Conservation (phyloP, 2,113 vertebrate genomes). For the Mola mola region DNA sequence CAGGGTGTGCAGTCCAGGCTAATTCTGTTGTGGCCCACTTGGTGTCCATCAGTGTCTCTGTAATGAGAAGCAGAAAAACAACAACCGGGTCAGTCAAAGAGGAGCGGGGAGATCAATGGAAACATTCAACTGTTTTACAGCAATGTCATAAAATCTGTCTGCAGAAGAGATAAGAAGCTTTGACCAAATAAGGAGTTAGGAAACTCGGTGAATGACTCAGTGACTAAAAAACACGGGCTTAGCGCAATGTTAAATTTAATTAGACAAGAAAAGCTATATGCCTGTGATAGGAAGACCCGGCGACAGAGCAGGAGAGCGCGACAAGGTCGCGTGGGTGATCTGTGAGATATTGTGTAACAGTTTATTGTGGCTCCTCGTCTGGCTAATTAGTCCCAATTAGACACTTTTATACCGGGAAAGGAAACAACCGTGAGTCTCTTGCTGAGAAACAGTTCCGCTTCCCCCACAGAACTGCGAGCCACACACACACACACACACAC, state of each 20-base stretch:
- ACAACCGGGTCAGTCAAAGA: conserved; percentile 53
- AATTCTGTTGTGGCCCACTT: conserved; percentile 97
- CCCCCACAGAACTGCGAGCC: conserved; percentile 33
- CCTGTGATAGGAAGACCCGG: conserved; percentile 12
- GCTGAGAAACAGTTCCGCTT: conserved; percentile 47
- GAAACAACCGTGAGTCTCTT: conserved; percentile 55
- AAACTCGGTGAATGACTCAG: conserved; percentile 25
- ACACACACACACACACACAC: conserved; percentile 32
- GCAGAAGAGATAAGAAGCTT: conserved; percentile 30
- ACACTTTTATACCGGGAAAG: conserved; percentile 52
- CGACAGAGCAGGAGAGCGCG: conserved; percentile 3
- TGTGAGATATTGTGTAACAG: conserved; percentile 53
- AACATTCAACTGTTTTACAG: conserved; percentile 58
- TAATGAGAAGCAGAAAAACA: conserved; percentile 56
- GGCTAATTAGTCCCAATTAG: conserved; percentile 77
- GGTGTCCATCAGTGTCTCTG: conserved; percentile 98
- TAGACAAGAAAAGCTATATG: conserved; percentile 26
- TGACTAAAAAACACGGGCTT: conserved; percentile 9
- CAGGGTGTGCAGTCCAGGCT: conserved; percentile 95
- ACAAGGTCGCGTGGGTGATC: conserved; percentile 50
- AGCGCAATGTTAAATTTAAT: conserved; percentile 19
- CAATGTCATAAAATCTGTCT: conserved; percentile 53
- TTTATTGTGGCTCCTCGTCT: conserved; percentile 62
- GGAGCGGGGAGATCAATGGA: conserved; percentile 34
- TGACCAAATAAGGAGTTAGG: conserved; percentile 29